These are phyloP conservation scores for Chironex yamaguchii DNA, from an alignment of 30 jellyfish, hydroid and myxozoan genomes.

Conservation along the genomic window DNA sequence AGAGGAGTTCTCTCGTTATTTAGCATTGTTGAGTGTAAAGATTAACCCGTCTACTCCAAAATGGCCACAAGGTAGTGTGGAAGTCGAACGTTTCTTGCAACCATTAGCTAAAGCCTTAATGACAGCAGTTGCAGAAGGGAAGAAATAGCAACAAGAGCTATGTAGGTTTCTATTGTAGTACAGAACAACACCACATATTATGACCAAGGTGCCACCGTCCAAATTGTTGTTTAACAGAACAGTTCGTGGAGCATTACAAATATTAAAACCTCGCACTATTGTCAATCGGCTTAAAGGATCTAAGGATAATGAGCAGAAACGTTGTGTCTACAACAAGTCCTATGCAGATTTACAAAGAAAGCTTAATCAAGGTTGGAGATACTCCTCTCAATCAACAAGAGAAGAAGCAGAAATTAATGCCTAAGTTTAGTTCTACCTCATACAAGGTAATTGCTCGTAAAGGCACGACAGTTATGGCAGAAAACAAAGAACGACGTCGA, in stretches of 20 bases:
- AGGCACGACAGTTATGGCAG: slow-evolving; percentile 33
- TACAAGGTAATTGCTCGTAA: slow-evolving; percentile 26
- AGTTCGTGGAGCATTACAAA: slow-evolving; percentile 56
- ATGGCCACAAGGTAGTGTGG: neutral
- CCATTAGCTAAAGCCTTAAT: neutral
- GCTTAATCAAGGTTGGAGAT: slow-evolving; percentile 46
- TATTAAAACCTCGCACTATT: slow-evolving; percentile 6
- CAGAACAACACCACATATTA: slow-evolving; percentile 64
- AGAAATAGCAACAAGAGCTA: slow-evolving; percentile 68
- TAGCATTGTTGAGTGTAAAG: neutral
- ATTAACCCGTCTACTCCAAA: neutral
- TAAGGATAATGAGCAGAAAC: slow-evolving; percentile 7
- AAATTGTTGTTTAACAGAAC: slow-evolving; percentile 53
- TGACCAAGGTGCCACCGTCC: slow-evolving; percentile 53
- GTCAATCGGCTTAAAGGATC: slow-evolving; percentile 51
- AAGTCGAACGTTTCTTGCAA: neutral
- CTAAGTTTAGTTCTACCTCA: neutral
- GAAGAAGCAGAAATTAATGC: slow-evolving; percentile 18
- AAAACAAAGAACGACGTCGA: slow-evolving; percentile 18
- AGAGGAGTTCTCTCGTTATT: neutral
- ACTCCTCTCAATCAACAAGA: slow-evolving; percentile 20
- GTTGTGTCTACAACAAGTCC: slow-evolving; percentile 34
- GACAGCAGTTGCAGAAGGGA: neutral
- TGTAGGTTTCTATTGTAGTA: slow-evolving; percentile 28
- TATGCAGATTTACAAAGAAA: slow-evolving; percentile 50